Evolutionary conservation across 2,888 invertebrate genomes (phyloP), one percentile per base, ranked within the genome.

Genomic region (Rapana venosa): DNA sequence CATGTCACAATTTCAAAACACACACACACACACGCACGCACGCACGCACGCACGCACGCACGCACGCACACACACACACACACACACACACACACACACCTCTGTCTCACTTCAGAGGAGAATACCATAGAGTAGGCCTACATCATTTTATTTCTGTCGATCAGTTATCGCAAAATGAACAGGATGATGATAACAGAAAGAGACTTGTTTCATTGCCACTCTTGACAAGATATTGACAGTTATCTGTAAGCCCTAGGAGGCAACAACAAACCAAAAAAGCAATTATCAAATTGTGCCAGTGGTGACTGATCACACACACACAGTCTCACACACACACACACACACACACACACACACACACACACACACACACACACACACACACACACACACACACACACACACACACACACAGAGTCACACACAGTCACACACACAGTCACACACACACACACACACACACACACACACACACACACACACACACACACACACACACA

Each of bases 341-440:
- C 66, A 32, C 74, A 77, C 32, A 32, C 74, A 74, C n/a, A 74
- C 74, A n/a, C 74, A n/a, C 26, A n/a, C 74, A n/a, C 74, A n/a
- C 74, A 2, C 30, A 32, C 74, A 2, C 74, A 32, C 74, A 32
- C 74, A 32, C 74, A 2, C 32, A 77, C 74, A n/a, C 74, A 32
- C 32, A 77, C 74, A 77, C 74, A 77, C 74, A 77, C 74, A 77
- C 74, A 77, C 74, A 77, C 74, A 77, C 74, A 77, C 74, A 77
- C 74, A 77, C 74, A 77, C 74, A 77, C 74, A 77, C 74, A 77
- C 74, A 77, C 74, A 30, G 30, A 77, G 30, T 13, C 74, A 77
- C 74, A 30, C 74, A 77, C 74, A 8, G 30, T 11, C 30, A 13
- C 74, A 77, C 74, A 30, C 32, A 30, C 74, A 30, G 8, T 6